These are phyloP conservation scores for Xestia xanthographa DNA, from an alignment of 2,888 invertebrate species.

Conservation along the genomic window DNA sequence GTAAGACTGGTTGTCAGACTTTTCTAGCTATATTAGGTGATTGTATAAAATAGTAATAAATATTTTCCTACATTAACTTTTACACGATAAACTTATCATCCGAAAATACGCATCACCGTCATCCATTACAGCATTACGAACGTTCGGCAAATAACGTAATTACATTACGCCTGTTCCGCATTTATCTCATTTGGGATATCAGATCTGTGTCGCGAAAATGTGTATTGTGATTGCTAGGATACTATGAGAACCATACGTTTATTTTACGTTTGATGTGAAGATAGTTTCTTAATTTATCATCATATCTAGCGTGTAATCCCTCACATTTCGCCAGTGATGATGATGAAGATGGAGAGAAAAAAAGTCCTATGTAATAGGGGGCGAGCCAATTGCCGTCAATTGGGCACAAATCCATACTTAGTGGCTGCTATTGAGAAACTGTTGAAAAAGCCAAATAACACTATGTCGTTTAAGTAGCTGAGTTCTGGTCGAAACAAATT, in stretches of 20 bases:
- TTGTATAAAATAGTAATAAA: background rate
- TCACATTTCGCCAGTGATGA: background rate
- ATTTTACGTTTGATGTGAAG: background rate
- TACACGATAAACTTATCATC: background rate
- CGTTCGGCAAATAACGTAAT: conserved; percentile 10
- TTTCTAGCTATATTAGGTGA: background rate
- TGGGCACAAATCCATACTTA: background rate
- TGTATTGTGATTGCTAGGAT: background rate
- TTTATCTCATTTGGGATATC: conserved; percentile 18
- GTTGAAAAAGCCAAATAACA: background rate
- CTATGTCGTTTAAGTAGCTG: too few species aligned
- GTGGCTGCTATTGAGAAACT: background rate
- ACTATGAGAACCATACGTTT: background rate
- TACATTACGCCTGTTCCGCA: background rate
- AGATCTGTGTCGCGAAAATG: background rate
- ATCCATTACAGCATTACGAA: background rate
- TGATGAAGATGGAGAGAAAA: background rate
- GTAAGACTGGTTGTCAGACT: too few species aligned
- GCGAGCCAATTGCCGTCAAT: background rate
- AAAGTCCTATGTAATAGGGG: background rate
- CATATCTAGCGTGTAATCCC: background rate
- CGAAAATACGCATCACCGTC: background rate
- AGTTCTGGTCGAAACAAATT: too few species aligned
- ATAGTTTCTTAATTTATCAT: background rate
- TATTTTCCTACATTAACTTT: background rate